Conservation (phyloP, 2,888 invertebrate genomes). For the Crocallis elinguaria region DNA sequence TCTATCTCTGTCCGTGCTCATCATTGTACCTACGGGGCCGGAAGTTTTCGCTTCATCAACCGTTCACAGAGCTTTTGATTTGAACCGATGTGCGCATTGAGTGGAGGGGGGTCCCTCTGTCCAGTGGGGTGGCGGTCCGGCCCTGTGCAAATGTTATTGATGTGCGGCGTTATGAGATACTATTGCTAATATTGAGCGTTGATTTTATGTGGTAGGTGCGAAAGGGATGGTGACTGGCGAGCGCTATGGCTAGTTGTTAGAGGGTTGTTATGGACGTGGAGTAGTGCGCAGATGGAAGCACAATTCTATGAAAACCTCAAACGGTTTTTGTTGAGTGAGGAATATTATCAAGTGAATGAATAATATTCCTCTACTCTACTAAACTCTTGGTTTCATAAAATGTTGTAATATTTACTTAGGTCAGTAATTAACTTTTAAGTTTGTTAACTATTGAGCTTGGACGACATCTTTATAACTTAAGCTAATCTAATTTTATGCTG, state of each 20-base stretch:
- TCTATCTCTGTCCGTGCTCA: conserved; percentile 30
- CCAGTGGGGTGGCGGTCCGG: conserved; percentile 40
- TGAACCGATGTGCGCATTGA: conserved; percentile 62
- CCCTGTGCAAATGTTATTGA: conserved; percentile 65
- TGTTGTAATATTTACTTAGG: too few relatives aligned
- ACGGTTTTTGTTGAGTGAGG: too few relatives aligned
- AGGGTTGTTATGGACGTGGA: conserved; percentile 14
- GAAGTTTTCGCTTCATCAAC: conserved; percentile 57
- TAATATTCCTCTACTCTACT: too few relatives aligned
- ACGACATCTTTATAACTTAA: too few relatives aligned
- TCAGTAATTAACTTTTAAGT: too few relatives aligned
- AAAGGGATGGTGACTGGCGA: conserved; percentile 35
- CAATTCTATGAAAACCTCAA: background rate
- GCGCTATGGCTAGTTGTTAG: conserved; percentile 24
- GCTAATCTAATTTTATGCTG: too few relatives aligned
- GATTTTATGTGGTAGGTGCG: conserved; percentile 46
- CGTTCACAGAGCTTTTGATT: conserved; percentile 57
- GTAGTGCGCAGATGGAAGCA: conserved; percentile 10
- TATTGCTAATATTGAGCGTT: conserved; percentile 58
- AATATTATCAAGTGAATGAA: too few relatives aligned
- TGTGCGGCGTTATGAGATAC: conserved; percentile 52
- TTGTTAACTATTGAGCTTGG: too few relatives aligned
- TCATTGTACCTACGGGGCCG: conserved; percentile 45
- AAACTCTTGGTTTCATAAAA: too few relatives aligned
- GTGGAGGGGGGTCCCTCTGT: conserved; percentile 38